Evolutionary conservation across 2,797 vertebrate species (phyloP), one percentile per base, ranked within the genome.

Genomic region (Acomys russatus): DNA sequence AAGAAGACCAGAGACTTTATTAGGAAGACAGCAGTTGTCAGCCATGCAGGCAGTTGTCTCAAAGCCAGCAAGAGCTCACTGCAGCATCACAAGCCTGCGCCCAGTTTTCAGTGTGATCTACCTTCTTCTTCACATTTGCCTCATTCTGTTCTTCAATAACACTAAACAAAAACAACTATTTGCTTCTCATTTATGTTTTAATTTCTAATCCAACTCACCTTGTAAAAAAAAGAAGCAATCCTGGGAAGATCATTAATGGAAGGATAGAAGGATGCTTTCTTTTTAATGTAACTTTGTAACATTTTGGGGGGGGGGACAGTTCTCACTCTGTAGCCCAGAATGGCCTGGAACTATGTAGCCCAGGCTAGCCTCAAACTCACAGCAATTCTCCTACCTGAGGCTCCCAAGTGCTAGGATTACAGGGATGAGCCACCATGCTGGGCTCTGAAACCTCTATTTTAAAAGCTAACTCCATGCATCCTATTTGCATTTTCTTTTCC

Each of bases 21-120:
- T 63, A 59, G 76, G 83, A 4, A 12, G 96, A 97, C 95, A 80
- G 68, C 88, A 28, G 95, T n/a, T 88, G 96, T 49, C 88, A 78
- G 68, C 63, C 88, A 92, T 70, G 63, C 28, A 78, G 93, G 63
- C 90, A 79, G 59, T 82, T 97, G 68, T 97, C 97, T 93, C 92
- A 94, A 1, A n/a, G 84, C 44, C 88, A 96, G 76, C 89, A 87
- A 79, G 86, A 76, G 64, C 64, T 70, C 64, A 82, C 12, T 71
- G 56, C 9, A 89, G 91, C 49, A 82, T 96, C 80, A 88, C 89
- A 83, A 82, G 85, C 54, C 35, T 96, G 79, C 61, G 68, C 85
- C 64, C 51, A 51, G 84, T 94, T 92, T 76, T 56, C 83, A 95
- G 59, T 70, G 85, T 96, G 97, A 64, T 92, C 89, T 59, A 86